These are phyloP conservation scores for Anisognathus igniventris DNA, from an alignment of 2,797 vertebrate genomes.

Conservation along the genomic window DNA sequence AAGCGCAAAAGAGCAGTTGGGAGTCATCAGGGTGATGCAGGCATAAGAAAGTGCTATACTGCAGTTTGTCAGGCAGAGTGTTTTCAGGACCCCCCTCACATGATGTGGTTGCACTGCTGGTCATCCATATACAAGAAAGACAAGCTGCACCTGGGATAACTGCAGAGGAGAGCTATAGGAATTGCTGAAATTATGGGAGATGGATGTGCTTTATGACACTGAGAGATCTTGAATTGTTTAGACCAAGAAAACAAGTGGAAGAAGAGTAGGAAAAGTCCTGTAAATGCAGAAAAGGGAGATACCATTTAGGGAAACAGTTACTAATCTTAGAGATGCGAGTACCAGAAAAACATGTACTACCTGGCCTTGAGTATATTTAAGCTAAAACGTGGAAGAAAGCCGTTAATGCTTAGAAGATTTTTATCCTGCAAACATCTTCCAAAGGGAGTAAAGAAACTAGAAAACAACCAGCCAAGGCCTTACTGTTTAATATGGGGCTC, in stretches of 20 bases:
- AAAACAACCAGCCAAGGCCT: neutral
- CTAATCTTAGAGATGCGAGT: neutral
- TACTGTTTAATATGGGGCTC: neutral
- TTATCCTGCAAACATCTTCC: neutral
- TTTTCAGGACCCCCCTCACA: neutral
- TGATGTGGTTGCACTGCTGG: neutral
- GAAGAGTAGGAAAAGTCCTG: neutral
- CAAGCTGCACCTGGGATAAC: neutral
- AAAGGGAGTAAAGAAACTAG: neutral
- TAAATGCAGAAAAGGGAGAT: neutral
- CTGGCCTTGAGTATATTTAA: neutral
- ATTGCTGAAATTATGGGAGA: neutral
- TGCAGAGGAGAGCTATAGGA: neutral
- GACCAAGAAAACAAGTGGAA: neutral
- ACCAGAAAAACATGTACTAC: neutral
- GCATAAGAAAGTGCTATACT: neutral
- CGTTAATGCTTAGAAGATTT: neutral
- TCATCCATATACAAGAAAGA: neutral
- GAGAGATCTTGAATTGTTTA: neutral
- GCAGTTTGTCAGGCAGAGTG: neutral
- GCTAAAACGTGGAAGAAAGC: neutral
- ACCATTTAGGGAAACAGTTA: neutral
- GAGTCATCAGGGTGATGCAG: neutral
- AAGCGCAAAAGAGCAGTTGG: neutral
- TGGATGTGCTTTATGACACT: neutral